Base-by-base conservation (phyloP, 2,797 vertebrate species). In the Sphenopsis melanotis region DNA sequence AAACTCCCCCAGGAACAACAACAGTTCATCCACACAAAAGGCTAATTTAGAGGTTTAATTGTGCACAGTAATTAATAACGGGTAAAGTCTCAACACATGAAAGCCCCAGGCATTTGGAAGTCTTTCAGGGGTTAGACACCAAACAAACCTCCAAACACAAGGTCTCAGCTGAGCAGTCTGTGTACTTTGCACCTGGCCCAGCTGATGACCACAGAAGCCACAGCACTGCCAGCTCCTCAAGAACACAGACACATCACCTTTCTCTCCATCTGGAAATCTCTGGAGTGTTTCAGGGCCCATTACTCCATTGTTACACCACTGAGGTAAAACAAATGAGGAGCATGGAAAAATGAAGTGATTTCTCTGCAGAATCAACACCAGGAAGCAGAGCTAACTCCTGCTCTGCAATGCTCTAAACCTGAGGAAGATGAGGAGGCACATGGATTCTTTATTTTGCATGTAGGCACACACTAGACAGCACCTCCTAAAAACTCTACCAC, bases 31-130 rank as follows among this genome's bases (percentile, higher is more conserved):
- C 81, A 70, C 56, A 96, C 93, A 95, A 79, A 95, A 84, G 86
- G 66, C 24, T 84, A 87, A 95, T 94, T 95, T 42, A 91, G 86
- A 94, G 71, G 71, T 87, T 94, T 91, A 93, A 91, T 47, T 94
- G 84, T 72, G 68, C 61, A 37, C 53, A 41, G 59, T 85, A 93
- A 94, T 94, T 93, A 96, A 87, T 85, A 92, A 89, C 0, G 12
- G 84, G 79, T 93, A 68, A 86, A 75, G 82, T 82, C 95, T 87
- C 83, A 93, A 88, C 75, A 83, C 65, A 79, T 5, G 0, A 83
- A 85, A 61, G 84, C 88, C 85, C 24, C 70, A 46, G 90, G 95
- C 91, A 34, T 69, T 65, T 88, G 77, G 74, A 87, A 90, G 37
- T 36, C 44, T 93, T 82, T 79, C 63, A 81, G 77, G 81, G 74